Evolutionary conservation across 1,140 invertebrate species (phyloP), one percentile per base, ranked within the genome.

Genomic region (Drosophila mojavensis): DNA sequence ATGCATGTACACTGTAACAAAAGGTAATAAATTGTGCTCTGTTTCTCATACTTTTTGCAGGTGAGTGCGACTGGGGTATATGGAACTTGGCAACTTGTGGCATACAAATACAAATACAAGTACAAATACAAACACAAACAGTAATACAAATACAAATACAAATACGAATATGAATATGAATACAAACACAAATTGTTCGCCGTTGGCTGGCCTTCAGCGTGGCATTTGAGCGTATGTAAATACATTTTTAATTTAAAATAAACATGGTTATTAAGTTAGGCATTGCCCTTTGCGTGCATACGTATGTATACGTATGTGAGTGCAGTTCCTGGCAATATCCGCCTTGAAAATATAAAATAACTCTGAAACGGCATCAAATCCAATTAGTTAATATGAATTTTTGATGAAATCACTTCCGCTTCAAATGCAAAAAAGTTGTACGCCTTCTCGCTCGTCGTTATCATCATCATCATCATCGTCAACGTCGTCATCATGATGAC

Each of bases 351-450:
- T 53, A 30, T 28, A 5, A 15, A 33, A 53, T 7, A 30, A 55
- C 53, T 79, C 68, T 51, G 54, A 83, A 83, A 81, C 69, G 80
- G 77, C 80, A 80, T 84, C 84, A 88, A 84, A 88, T 89, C 84
- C 83, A 88, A 88, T 88, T 88, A 89, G 83, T 88, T 88, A 88
- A 84, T 89, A 88, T 88, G 83, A 89, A 88, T 89, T 84, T 88
- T 88, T 88, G 84, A 88, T 88, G 83, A 88, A 88, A 89, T 89
- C 83, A 78, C 77, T 75, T 88, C 83, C 84, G 84, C 73, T 89
- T 75, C 80, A 80, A 89, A 89, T 89, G 70, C 67, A 68, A 62
- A 60, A 82, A 80, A 60, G 50, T 79, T 65, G 50, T 51, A 20
- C 66, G 39, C 41, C 45, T 13, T 20, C 53, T 41, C 78, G 33